Evolutionary conservation across 1,140 invertebrate genomes (phyloP), one percentile per base, ranked within the genome.

Genomic region (Cheumatopsyche charites): DNA sequence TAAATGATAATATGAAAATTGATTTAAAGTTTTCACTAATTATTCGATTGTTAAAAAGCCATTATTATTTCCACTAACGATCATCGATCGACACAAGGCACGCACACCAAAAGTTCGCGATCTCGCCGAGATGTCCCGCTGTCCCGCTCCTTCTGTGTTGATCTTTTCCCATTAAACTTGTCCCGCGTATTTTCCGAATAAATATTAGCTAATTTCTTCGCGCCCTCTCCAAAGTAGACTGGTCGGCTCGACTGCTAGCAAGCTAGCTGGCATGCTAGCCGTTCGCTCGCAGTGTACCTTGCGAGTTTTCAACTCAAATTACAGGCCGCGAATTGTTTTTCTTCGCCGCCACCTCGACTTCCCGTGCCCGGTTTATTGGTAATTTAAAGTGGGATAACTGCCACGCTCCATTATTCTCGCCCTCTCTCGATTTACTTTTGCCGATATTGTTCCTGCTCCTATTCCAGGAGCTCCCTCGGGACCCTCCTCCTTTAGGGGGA

Each of bases 311-410:
- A 70, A 69, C 70, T 72, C 62, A 65, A 72, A 72, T 75, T 75
- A 75, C 70, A 49, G 73, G 23, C 73, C 73, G 63, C 66, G 68
- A 70, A 75, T 75, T 75, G 74, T 75, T 75, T 75, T 72, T 75
- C 73, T 75, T 75, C 70, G 66, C 68, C 74, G 74, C 29, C 29
- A 9, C 29, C 29, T 9, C 29, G 29, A 9, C 29, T 9, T 9
- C 29, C 29, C 29, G 29, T 9, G 29, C 55, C 55, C 70, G 74
- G 74, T 72, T 75, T 73, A 75, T 75, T 62, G 74, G 74, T 75
- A 75, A 75, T 75, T 75, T 70, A 63, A 70, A 75, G 74, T 73
- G 55, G 67, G 74, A 70, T 75, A 75, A 75, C 74, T 75, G 71
- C 74, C 74, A 63, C 70, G 70, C 62, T 62, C 74, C 67, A 75